Percentiles rank a stretch among this genome's conserved stretches.
Conservation (phyloP, 2,888 invertebrate genomes). For the Phrixothrix hirtus region DNA sequence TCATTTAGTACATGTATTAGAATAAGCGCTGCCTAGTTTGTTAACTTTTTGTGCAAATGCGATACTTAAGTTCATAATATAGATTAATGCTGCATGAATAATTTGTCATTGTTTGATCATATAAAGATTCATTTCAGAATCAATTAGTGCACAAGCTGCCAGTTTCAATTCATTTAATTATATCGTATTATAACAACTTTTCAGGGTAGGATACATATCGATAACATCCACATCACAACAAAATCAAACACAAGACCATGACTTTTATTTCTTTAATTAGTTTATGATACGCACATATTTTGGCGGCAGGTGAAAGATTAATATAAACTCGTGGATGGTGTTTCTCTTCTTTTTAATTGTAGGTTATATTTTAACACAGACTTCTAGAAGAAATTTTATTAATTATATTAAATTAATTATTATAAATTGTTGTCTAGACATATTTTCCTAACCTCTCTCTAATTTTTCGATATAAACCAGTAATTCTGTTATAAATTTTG, state of each 20-base stretch:
- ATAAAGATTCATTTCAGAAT: not conserved
- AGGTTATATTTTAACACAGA: constrained; percentile 19
- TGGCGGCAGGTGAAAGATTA: constrained; percentile 36
- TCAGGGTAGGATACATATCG: no score
- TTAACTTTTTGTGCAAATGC: no score
- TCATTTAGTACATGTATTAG: no score
- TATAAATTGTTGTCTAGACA: constrained; percentile 5
- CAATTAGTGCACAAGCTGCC: not conserved
- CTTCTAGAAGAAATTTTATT: constrained; percentile 9
- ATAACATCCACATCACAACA: no score
- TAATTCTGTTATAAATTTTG: constrained; percentile 15
- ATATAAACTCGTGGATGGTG: constrained; percentile 25
- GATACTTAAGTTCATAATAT: no score
- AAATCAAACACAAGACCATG: constrained; percentile 34
- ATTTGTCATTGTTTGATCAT: not conserved
- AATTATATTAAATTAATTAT: constrained; percentile 19
- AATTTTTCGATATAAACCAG: constrained; percentile 4
- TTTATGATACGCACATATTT: constrained; percentile 38
- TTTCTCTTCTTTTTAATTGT: constrained; percentile 33
- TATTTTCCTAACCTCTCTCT: constrained; percentile 6
- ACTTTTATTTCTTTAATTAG: constrained; percentile 37
- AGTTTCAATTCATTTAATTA: no score
- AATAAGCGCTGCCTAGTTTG: no score
- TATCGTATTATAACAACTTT: no score
- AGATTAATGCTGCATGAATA: no score